phyloP scores from a whole-genome alignment of 1,140 invertebrate species.

The Caenorhabditis tropicalis region DNA sequence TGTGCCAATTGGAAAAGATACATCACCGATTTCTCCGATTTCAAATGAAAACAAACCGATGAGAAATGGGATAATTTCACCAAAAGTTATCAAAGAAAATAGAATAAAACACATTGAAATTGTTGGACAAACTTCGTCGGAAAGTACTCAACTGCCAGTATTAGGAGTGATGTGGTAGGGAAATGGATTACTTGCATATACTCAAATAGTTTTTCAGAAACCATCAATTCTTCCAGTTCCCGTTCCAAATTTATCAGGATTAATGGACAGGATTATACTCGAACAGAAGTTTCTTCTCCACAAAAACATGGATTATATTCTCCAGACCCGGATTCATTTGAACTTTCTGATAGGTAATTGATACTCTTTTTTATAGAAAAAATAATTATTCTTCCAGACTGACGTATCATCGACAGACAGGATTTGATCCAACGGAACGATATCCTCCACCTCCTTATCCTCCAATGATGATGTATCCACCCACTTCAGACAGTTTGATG shows the following conservation, averaged over 20 bases:
- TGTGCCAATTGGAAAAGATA: slow-evolving; percentile 15
- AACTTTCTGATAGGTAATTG: not conserved
- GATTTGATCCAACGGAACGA: not conserved
- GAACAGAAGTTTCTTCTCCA: not conserved
- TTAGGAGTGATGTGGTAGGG: not conserved
- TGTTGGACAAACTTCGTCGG: not conserved
- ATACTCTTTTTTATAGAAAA: too few relatives aligned
- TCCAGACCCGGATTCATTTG: not conserved
- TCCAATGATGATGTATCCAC: slow-evolving; percentile 23
- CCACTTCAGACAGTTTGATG: not conserved
- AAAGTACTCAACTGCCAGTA: not conserved
- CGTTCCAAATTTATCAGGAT: slow-evolving; percentile 1
- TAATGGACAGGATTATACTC: not conserved
- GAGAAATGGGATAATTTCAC: not conserved
- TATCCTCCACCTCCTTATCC: slow-evolving; percentile 23
- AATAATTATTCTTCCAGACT: not conserved
- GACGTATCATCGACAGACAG: not conserved
- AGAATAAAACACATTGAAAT: not conserved
- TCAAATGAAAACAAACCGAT: not conserved
- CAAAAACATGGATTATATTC: not conserved
- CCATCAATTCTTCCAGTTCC: not conserved
- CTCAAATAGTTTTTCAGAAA: not conserved
- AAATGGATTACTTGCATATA: not conserved
- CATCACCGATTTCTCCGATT: not conserved
- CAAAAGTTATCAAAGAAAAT: slow-evolving; percentile 1